Percentiles rank a stretch among this genome's conserved stretches.
These are phyloP conservation scores for Ectemnius continuus DNA, from an alignment of 2,888 invertebrate genomes.

Conservation along the genomic window DNA sequence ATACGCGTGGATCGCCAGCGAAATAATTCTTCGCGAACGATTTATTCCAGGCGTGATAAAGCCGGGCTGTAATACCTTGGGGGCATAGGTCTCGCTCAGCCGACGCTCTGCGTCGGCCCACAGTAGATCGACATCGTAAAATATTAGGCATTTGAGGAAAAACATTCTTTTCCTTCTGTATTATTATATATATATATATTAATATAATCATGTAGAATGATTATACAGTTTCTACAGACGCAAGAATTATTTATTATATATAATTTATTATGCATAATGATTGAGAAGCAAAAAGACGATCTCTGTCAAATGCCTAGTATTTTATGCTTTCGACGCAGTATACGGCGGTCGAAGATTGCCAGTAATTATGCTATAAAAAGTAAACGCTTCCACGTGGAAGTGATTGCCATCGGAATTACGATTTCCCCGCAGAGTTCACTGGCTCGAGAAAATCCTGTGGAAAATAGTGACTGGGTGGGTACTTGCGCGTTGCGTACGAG, in stretches of 20 bases:
- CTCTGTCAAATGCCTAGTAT: too few relatives aligned
- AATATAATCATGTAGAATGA: too few relatives aligned
- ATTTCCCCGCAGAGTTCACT: background rate
- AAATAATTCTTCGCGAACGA: constrained; percentile 23
- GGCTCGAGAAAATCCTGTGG: background rate
- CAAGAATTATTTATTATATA: too few relatives aligned
- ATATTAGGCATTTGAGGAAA: too few relatives aligned
- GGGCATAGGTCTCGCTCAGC: background rate
- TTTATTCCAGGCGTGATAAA: background rate
- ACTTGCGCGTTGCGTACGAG: background rate
- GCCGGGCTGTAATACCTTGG: constrained; percentile 1
- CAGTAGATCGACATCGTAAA: too few relatives aligned
- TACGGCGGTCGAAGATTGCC: background rate
- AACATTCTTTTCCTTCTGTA: too few relatives aligned
- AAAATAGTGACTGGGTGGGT: background rate
- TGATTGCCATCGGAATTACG: constrained; percentile 6
- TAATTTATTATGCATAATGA: too few relatives aligned
- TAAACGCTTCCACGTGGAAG: background rate
- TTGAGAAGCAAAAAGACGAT: too few relatives aligned
- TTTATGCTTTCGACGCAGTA: background rate
- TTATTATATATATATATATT: too few relatives aligned
- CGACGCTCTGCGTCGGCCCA: too few relatives aligned
- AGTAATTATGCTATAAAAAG: too few relatives aligned
- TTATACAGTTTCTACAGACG: too few relatives aligned
- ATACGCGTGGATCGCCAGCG: background rate